Evolutionary conservation across 2,888 invertebrate species (phyloP).

Genomic region (Leucozona laternaria): DNA sequence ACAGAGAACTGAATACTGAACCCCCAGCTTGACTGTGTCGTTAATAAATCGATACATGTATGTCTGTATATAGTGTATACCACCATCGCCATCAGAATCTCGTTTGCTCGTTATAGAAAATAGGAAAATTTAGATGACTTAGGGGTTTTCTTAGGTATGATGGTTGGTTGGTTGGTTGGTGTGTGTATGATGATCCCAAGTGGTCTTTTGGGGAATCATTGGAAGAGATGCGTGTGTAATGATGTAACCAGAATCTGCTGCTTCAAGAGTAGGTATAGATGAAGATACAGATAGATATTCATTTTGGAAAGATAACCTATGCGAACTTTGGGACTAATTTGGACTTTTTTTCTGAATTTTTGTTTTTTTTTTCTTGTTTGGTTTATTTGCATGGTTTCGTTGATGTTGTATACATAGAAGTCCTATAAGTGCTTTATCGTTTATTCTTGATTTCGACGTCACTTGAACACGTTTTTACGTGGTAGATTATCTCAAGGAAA

Average conservation of each 20-base stretch:
- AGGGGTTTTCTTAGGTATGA: not conserved
- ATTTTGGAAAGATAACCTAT: constrained; percentile 18
- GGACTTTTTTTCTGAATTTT: not conserved
- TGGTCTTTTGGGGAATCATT: constrained; percentile 43
- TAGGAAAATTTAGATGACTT: constrained; percentile 21
- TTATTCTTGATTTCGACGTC: not conserved
- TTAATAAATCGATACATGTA: constrained; percentile 26
- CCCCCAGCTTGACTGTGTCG: not conserved
- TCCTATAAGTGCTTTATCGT: not conserved
- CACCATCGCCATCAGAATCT: not conserved
- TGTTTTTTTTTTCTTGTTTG: not conserved
- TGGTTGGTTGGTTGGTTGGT: not conserved
- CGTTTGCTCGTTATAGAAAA: not conserved
- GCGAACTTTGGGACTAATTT: constrained; percentile 33
- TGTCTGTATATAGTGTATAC: no score
- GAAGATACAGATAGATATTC: not conserved
- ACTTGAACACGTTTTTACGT: constrained; percentile 4
- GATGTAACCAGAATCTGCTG: not conserved
- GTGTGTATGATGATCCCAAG: constrained; percentile 8
- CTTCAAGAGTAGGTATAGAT: no score
- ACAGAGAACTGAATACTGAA: not conserved
- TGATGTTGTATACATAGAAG: not conserved
- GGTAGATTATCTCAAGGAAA: not conserved
- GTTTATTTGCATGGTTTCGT: constrained; percentile 1
- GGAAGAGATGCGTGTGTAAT: constrained; percentile 10